Conservation (phyloP, 2,797 vertebrate genomes). For the Oreochromis grahami region DNA sequence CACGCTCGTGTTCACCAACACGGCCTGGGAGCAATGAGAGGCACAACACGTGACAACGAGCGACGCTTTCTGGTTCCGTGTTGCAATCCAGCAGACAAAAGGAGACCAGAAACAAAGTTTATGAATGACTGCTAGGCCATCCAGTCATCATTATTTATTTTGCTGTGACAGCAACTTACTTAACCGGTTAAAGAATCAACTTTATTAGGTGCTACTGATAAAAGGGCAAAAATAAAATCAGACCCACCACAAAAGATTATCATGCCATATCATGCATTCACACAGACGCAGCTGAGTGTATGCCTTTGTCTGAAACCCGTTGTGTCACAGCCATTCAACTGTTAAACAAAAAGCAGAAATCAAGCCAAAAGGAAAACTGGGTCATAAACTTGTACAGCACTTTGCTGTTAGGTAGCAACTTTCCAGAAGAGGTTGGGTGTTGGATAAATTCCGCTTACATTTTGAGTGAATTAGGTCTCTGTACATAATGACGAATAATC, state of each 20-base stretch:
- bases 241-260: constrained; percentile 1
- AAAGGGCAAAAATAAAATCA: neutral
- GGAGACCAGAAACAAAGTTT: neutral
- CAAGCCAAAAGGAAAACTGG: constrained; percentile 46
- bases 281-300: constrained; percentile 22
- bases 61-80: neutral
- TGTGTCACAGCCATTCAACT: constrained; percentile 38
- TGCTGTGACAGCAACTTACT: neutral
- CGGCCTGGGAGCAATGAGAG: neutral
- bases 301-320: constrained; percentile 40
- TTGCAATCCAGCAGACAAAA: neutral
- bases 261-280: neutral
- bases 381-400: constrained; percentile 28
- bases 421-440: neutral
- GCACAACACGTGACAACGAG: neutral
- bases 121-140: neutral
- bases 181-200: neutral
- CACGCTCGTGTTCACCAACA: no score
- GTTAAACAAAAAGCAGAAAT: constrained; percentile 27
- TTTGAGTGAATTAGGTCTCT: neutral
- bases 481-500: neutral
- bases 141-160: neutral
- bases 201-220: neutral
- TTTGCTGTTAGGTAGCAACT: neutral
- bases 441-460: neutral